Evolutionary conservation across 1,140 invertebrate genomes (phyloP).

Genomic region (Caenorhabditis latens): DNA sequence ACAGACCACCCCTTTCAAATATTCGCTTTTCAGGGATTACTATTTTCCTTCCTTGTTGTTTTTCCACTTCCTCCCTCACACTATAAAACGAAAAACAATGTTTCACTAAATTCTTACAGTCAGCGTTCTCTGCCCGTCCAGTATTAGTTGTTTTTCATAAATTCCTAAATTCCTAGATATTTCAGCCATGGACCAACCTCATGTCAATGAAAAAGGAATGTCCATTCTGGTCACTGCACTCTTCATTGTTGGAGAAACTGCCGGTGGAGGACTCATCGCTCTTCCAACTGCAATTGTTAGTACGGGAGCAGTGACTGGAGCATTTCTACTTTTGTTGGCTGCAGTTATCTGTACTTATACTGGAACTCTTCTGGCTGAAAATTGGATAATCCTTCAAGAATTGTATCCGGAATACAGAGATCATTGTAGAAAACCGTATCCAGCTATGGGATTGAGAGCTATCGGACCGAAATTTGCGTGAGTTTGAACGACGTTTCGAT

Average conservation of each 20-base stretch:
- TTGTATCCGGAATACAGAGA: slow-evolving; percentile 82
- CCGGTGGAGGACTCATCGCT: slow-evolving; percentile 75
- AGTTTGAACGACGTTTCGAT: background rate
- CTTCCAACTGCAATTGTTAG: slow-evolving; percentile 74
- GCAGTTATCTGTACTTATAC: slow-evolving; percentile 74
- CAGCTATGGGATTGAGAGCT: slow-evolving; percentile 82
- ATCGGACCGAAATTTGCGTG: slow-evolving; percentile 80
- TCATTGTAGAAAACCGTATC: slow-evolving; percentile 83
- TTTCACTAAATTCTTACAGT: too few relatives aligned
- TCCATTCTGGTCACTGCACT: slow-evolving; percentile 52
- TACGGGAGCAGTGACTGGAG: slow-evolving; percentile 66
- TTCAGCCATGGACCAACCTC: slow-evolving; percentile 35
- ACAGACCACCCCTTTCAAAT: too few relatives aligned
- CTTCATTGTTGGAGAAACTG: slow-evolving; percentile 71
- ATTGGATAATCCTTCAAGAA: slow-evolving; percentile 84
- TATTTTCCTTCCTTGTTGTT: too few relatives aligned
- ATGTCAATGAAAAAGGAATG: slow-evolving; percentile 60
- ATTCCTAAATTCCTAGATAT: background rate
- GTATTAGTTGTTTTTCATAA: too few relatives aligned
- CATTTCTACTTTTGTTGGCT: slow-evolving; percentile 72
- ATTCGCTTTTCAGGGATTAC: too few relatives aligned
- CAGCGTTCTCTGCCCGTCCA: too few relatives aligned
- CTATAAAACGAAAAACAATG: too few relatives aligned
- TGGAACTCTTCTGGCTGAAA: slow-evolving; percentile 81
- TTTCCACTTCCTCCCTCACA: too few relatives aligned